Conservation (phyloP, 2,888 invertebrate genomes). For the Scaptomyza flava region DNA sequence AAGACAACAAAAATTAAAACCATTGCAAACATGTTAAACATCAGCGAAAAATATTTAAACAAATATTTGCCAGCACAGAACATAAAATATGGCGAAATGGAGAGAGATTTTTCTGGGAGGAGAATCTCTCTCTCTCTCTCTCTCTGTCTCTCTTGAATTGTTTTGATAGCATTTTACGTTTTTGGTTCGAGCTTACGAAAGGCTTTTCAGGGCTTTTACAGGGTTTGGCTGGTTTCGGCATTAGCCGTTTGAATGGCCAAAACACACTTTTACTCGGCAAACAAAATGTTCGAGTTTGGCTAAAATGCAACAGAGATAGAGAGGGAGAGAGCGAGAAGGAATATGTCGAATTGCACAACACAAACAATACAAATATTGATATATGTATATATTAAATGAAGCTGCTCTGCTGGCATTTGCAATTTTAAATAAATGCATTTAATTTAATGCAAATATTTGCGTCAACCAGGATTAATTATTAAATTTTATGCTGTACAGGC, state of each 20-base stretch:
- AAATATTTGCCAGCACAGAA: conserved; percentile 60
- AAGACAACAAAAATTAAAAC: conserved; percentile 25
- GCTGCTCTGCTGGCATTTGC: conserved; percentile 40
- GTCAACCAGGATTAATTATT: conserved; percentile 59
- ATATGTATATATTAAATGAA: conserved; percentile 29
- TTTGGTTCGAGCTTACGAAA: neutral
- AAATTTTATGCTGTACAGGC: conserved; percentile 11
- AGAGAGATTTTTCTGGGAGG: too few relatives aligned
- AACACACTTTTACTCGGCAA: neutral
- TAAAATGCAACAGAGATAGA: neutral
- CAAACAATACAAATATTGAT: conserved; percentile 40
- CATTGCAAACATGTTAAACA: conserved; percentile 57
- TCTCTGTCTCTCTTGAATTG: conserved; percentile 29
- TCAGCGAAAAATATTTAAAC: conserved; percentile 61
- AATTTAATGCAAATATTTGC: conserved; percentile 68
- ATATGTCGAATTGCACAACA: neutral
- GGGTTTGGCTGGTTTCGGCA: neutral
- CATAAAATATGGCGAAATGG: conserved; percentile 23
- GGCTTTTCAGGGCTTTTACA: neutral
- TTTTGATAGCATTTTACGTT: conserved; percentile 48
- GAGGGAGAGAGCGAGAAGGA: neutral
- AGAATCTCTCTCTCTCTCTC: neutral
- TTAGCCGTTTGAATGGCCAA: conserved; percentile 10
- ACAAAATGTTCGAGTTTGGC: conserved; percentile 7
- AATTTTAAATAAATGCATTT: conserved; percentile 52